Percentiles rank a stretch among this genome's conserved stretches.
phyloP scores from a whole-genome alignment of 2,888 invertebrate genomes.

The Megalurothrips usitatus region DNA sequence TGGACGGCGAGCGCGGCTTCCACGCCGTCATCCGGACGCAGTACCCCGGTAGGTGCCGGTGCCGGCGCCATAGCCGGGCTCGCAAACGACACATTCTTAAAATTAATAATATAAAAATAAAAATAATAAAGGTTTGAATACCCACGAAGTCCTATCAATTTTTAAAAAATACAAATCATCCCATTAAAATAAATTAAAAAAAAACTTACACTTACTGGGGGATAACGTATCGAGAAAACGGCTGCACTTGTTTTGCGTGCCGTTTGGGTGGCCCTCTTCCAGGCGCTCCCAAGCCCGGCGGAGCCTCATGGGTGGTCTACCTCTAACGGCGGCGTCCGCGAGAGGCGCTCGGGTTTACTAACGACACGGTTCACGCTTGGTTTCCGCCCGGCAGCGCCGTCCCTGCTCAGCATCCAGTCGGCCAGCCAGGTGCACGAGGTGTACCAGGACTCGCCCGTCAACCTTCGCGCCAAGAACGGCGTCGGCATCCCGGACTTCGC shows the following conservation, averaged over 20 bases:
- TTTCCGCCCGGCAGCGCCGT: slow-evolving; percentile 32
- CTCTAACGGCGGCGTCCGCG: too few relatives aligned
- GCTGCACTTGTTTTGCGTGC: not conserved
- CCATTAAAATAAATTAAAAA: too few relatives aligned
- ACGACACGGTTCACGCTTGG: too few relatives aligned
- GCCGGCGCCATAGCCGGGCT: not conserved
- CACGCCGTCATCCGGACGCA: slow-evolving; percentile 41
- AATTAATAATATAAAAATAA: too few relatives aligned
- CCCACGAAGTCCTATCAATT: too few relatives aligned
- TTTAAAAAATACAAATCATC: too few relatives aligned
- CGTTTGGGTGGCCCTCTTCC: not conserved
- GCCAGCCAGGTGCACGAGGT: slow-evolving; percentile 34
- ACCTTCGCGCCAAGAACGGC: slow-evolving; percentile 32
- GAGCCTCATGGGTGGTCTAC: too few relatives aligned
- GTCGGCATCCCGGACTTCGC: slow-evolving; percentile 24
- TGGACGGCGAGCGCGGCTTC: slow-evolving; percentile 41
- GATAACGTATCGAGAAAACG: too few relatives aligned
- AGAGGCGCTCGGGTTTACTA: too few relatives aligned
- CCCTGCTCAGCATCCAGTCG: slow-evolving; percentile 37
- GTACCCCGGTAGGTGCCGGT: slow-evolving; percentile 38
- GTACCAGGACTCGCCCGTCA: slow-evolving; percentile 36
- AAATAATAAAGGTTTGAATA: too few relatives aligned
- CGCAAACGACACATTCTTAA: not conserved
- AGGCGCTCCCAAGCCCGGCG: too few relatives aligned
- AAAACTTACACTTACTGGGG: too few relatives aligned